phyloP scores from a whole-genome alignment of 2,797 vertebrate species.

The Hydrocynus forskahlii region DNA sequence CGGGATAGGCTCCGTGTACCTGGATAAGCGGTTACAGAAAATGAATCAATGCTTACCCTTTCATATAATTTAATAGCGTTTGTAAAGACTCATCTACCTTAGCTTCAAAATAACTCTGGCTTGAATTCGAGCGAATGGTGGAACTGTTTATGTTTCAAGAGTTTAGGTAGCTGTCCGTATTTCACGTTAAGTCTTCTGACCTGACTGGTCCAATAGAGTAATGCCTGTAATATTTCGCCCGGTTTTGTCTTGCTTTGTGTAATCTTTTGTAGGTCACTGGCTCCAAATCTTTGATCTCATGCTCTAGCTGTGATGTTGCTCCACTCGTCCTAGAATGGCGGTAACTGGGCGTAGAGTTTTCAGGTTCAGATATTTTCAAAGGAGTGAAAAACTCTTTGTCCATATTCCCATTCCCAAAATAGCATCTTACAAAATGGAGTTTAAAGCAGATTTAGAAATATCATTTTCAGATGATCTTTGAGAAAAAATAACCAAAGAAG shows the following conservation, averaged over 20 bases:
- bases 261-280: conserved; percentile 36
- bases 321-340: background rate
- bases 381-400: background rate
- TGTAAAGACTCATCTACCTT: too few species aligned
- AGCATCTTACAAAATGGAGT: background rate
- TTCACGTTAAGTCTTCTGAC: conserved; percentile 47
- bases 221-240: background rate
- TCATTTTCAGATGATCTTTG: too few species aligned
- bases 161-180: too few species aligned
- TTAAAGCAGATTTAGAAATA: background rate
- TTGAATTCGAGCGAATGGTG: too few species aligned
- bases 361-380: conserved; percentile 73
- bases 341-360: background rate
- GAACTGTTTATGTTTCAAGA: too few species aligned
- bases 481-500: too few species aligned
- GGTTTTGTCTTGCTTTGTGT: conserved; percentile 12
- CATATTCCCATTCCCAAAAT: too few species aligned
- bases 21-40: too few species aligned
- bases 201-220: background rate
- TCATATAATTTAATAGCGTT: too few species aligned
- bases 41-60: too few species aligned
- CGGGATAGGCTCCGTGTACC: too few species aligned
- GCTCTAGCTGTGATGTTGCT: conserved; percentile 50
- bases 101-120: too few species aligned
- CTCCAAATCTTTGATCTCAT: conserved; percentile 34